Conservation (phyloP, 2,888 invertebrate species). For the Hypsopygia costalis region DNA sequence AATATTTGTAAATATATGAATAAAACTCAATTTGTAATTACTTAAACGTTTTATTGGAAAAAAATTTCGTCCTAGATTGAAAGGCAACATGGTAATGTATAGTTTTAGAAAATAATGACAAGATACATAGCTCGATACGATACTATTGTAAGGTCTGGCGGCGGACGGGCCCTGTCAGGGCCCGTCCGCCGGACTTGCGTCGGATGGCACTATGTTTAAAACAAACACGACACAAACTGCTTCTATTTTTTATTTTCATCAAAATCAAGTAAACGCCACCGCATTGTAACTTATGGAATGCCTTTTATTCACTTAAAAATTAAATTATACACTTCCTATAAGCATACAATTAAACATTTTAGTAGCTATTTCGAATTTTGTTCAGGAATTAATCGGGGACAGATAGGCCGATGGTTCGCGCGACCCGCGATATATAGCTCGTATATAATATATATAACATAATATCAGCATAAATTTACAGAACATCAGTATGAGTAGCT, state of each 20-base stretch:
- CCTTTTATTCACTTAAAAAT: slow-evolving; percentile 71
- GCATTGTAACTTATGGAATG: slow-evolving; percentile 72
- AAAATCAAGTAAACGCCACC: slow-evolving; percentile 62
- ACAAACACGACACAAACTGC: slow-evolving; percentile 46
- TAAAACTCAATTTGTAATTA: slow-evolving; percentile 58
- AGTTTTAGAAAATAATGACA: slow-evolving; percentile 65
- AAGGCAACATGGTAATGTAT: slow-evolving; percentile 80
- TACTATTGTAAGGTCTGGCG: slow-evolving; percentile 27
- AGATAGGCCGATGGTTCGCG: slow-evolving; percentile 17
- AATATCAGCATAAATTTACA: slow-evolving; percentile 35
- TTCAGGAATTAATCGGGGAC: slow-evolving; percentile 37
- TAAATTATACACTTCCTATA: slow-evolving; percentile 65
- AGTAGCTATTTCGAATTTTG: slow-evolving; percentile 52
- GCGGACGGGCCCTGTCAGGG: background rate
- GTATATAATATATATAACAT: slow-evolving; percentile 27
- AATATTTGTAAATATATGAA: slow-evolving; percentile 25
- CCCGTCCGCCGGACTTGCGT: slow-evolving; percentile 24
- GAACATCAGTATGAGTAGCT: slow-evolving; percentile 47
- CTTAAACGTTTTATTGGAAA: slow-evolving; percentile 79
- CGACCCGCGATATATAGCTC: slow-evolving; percentile 18
- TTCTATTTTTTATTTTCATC: slow-evolving; percentile 45
- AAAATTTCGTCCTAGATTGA: slow-evolving; percentile 75
- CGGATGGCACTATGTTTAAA: slow-evolving; percentile 75
- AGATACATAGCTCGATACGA: slow-evolving; percentile 42
- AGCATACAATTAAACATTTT: slow-evolving; percentile 54